Evolutionary conservation across 2,113 vertebrate genomes (phyloP), one percentile per base, ranked within the genome.

Genomic region (Pionites leucogaster): DNA sequence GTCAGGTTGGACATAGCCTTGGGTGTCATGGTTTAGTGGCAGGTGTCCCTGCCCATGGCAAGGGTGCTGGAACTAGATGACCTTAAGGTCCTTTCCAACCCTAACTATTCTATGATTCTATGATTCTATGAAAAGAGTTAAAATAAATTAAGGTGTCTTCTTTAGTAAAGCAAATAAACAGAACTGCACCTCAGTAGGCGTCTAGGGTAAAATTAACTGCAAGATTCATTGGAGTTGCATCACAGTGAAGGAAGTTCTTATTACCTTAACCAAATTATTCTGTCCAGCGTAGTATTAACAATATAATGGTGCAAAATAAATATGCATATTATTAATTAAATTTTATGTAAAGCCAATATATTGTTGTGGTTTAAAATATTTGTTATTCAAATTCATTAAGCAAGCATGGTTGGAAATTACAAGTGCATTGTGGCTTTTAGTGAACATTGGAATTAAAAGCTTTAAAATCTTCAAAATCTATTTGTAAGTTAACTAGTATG

Each of bases 391-490:
- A 14, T 63, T 87, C 46, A 50, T 46, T 82, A 75, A 86, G 39
- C 25, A 91, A 72, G 42, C 72, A 19, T 28, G 47, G 37, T 60
- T 47, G 65, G 41, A 65, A 82, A 60, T 76, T 44, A 24, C 10
- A 77, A 77, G 12, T n/a, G 16, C 17, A 41, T 41, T 88, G 53
- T 33, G 31, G 5, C 53, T 75, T 95, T 94, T 37, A 82, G 28
- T 82, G 33, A 93, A 28, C n/a, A 71, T 44, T 80, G 57, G 57
- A 80, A 86, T 86, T 49, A 47, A 95, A 91, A 76, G 10, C 3
- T 29, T 96, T 37, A 74, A 91, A 78, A 93, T 33, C 37, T 94
- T 95, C 86, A 81, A 93, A 57, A 92, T 68, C 37, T 85, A 50
- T 79, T 77, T 39, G 12, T 28, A 67, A 35, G 17, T 62, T 69